Evolutionary conservation across 2,113 vertebrate genomes (phyloP).

Genomic region (Ranitomeya variabilis): DNA sequence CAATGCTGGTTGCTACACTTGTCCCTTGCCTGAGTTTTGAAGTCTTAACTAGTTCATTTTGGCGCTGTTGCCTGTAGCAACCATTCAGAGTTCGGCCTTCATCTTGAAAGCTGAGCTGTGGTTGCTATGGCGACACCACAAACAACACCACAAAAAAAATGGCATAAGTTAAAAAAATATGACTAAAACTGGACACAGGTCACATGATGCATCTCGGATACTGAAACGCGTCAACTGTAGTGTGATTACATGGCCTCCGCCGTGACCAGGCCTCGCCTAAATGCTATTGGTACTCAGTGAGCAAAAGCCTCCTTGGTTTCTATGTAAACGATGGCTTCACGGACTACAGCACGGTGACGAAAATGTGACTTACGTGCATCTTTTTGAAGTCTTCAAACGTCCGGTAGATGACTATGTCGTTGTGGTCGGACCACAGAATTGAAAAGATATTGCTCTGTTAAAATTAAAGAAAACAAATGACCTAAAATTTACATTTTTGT

Average conservation of each 20-base stretch:
- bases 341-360: too few species aligned
- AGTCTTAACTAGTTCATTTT: too few species aligned
- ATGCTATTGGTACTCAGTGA: not conserved
- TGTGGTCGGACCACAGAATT: constrained; percentile 86
- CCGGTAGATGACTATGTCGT: constrained; percentile 81
- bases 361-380: constrained; percentile 79
- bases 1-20: too few species aligned
- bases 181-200: not conserved
- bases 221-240: not conserved
- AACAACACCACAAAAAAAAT: too few species aligned
- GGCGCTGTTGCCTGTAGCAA: too few species aligned
- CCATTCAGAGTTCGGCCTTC: too few species aligned
- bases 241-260: not conserved
- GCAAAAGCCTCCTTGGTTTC: not conserved
- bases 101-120: too few species aligned
- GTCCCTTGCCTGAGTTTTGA: too few species aligned
- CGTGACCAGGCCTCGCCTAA: not conserved
- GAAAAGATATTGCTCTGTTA: constrained; percentile 81
- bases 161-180: not conserved
- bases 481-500: not conserved
- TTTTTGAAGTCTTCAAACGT: constrained; percentile 81
- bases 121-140: too few species aligned
- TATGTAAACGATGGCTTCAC: not conserved
- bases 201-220: not conserved
- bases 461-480: not conserved